Base-by-base conservation (phyloP, 2,888 invertebrate species). In the Ditula angustiorana region DNA sequence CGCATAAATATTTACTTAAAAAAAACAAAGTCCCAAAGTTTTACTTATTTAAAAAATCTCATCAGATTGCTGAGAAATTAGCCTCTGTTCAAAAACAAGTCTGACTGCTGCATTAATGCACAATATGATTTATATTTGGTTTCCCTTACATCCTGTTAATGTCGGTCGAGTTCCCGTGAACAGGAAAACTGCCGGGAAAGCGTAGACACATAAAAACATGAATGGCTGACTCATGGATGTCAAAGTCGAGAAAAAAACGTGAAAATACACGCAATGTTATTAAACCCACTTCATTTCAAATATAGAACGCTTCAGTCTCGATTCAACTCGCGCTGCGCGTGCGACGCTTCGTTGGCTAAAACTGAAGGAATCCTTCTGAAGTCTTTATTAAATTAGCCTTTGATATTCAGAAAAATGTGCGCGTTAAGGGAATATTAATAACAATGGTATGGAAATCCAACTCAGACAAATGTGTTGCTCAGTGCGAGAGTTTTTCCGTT, bases 241-340 rank as follows among this genome's bases (percentile, higher is more conserved):
- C 85, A 82, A 81, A 67, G 71, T 37, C 75, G 75, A 74, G 78
- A 79, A 81, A 88, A n/a, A 90, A 87, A 85, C 83, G 80, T 83
- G 87, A 84, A 89, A 92, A 90, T 88, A 82, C 84, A 87, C 82
- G 85, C 84, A 81, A 87, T 89, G 87, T 88, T 90, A 88, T 88
- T 88, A 90, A 88, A 86, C 80, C 85, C 89, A 87, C 89, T 88
- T 86, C 85, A 86, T 83, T 86, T 87, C 87, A 86, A 90, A 90
- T 87, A 87, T 92, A 91, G 90, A 87, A 81, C 80, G 72, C 83
- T 85, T 82, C 92, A 92, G 92, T 92, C 87, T 83, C 80, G 85
- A 80, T 81, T 70, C 72, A 70, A 67, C 71, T 55, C 77, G 82
- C 80, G 82, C 71, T 80, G 84, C 88, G 88, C 83, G 84, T 80